Conservation (phyloP, 2,797 vertebrate species). For the Hylomyscus alleni region DNA sequence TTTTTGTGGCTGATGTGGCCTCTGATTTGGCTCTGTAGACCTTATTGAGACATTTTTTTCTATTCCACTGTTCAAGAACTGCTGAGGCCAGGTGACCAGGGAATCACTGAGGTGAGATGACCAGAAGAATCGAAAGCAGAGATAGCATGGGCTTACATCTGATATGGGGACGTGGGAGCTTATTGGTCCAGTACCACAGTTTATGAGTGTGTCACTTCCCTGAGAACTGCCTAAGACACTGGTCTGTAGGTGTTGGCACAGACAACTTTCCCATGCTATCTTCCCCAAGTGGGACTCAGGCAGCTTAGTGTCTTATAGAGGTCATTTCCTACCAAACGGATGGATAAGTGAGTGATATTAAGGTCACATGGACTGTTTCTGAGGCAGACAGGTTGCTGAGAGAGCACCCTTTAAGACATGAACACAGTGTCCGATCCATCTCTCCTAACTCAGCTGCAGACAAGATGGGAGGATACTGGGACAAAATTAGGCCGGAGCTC, state of each 20-base stretch:
- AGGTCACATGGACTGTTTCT: background rate
- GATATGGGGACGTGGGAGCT: background rate
- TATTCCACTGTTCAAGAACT: background rate
- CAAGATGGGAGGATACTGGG: background rate
- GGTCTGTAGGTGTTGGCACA: background rate
- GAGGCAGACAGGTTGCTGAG: fast-evolving
- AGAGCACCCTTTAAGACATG: background rate
- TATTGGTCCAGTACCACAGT: background rate
- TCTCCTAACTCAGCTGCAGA: background rate
- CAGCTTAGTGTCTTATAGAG: fast-evolving
- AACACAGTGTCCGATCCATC: background rate
- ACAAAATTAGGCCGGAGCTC: conserved; percentile 60
- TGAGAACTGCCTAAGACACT: background rate
- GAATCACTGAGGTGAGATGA: background rate
- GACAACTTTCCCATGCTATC: background rate
- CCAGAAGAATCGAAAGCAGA: background rate
- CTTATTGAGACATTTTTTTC: background rate
- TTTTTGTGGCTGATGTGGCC: too few species aligned
- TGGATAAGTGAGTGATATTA: background rate
- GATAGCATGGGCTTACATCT: background rate
- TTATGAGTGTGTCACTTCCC: background rate
- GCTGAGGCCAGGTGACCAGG: background rate
- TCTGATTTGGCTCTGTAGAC: background rate
- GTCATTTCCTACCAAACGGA: background rate
- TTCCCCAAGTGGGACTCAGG: background rate